A percentile compares a stretch with the other conserved stretches of the same genome.
phyloP scores from a whole-genome alignment of 2,113 vertebrate species.

The Melanostigma gelatinosum region DNA sequence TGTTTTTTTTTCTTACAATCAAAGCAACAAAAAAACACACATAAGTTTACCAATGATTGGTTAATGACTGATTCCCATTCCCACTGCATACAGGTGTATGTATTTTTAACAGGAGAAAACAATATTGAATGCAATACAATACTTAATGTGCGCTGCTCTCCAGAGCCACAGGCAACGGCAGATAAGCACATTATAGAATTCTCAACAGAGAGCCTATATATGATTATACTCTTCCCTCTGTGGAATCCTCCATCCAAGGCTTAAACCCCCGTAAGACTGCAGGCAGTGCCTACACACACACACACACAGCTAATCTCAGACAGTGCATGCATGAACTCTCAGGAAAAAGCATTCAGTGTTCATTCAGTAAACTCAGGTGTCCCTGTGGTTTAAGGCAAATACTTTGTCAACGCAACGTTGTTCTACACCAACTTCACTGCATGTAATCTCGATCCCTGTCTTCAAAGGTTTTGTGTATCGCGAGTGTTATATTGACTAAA shows the following conservation, averaged over 20 bases:
- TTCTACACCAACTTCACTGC: background rate
- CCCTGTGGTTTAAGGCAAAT: background rate
- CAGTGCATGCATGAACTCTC: background rate
- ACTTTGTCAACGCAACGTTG: background rate
- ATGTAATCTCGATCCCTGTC: background rate
- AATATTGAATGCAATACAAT: background rate
- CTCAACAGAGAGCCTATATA: background rate
- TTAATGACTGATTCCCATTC: background rate
- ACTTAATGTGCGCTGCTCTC: background rate
- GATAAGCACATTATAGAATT: constrained; percentile 20
- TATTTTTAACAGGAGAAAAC: background rate
- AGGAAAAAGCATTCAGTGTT: background rate
- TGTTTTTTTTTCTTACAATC: too few species aligned
- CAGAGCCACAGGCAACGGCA: constrained; percentile 17
- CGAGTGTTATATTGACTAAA: background rate
- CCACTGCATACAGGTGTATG: background rate
- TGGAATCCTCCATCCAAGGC: constrained; percentile 25
- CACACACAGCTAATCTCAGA: background rate
- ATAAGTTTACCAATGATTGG: background rate
- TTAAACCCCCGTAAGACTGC: constrained; percentile 32
- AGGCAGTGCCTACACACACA: constrained; percentile 25
- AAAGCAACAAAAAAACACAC: background rate
- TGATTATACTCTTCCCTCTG: constrained; percentile 19
- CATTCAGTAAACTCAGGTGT: background rate
- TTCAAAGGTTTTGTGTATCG: background rate